Evolutionary conservation across 2,113 vertebrate species (phyloP).

Genomic region (Hirundichthys speculiger): DNA sequence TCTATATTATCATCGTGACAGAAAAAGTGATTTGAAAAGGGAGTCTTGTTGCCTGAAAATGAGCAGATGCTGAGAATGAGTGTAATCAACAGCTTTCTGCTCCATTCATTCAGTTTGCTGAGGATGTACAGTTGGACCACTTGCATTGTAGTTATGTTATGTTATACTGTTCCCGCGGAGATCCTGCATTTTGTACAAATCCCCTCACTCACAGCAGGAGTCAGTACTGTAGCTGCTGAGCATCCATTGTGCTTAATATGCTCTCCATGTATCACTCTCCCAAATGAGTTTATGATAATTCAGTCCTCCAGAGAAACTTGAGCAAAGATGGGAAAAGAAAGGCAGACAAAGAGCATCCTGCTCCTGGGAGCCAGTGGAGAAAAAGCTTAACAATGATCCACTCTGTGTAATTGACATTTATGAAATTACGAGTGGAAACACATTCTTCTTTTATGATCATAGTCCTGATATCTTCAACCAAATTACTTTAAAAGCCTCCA

Average conservation of each 20-base stretch:
- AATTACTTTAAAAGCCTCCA: constrained; percentile 20
- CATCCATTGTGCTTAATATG: constrained; percentile 58
- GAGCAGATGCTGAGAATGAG: constrained; percentile 40
- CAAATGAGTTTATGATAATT: constrained; percentile 64
- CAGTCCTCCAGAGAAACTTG: constrained; percentile 53
- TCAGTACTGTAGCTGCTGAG: constrained; percentile 26
- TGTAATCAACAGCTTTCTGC: constrained; percentile 42
- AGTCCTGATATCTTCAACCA: not conserved
- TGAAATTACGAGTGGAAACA: constrained; percentile 23
- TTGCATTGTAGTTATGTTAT: not conserved
- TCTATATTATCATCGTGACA: too few relatives aligned
- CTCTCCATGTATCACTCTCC: constrained; percentile 48
- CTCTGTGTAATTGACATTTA: constrained; percentile 53
- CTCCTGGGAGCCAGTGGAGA: constrained; percentile 36
- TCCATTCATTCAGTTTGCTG: constrained; percentile 18
- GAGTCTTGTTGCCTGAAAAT: constrained; percentile 12
- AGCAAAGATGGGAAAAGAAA: constrained; percentile 41
- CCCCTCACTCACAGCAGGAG: constrained; percentile 40
- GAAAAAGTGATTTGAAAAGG: constrained; percentile 24
- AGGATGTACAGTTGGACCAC: constrained; percentile 1
- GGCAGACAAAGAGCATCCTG: constrained; percentile 6
- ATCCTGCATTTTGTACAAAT: constrained; percentile 39
- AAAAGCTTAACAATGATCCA: constrained; percentile 48
- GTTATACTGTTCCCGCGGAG: constrained; percentile 23
- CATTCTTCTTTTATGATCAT: constrained; percentile 40